Evolutionary conservation across 1,140 invertebrate genomes (phyloP), one percentile per base, ranked within the genome.

Genomic region (Tetramorium parvispinum): DNA sequence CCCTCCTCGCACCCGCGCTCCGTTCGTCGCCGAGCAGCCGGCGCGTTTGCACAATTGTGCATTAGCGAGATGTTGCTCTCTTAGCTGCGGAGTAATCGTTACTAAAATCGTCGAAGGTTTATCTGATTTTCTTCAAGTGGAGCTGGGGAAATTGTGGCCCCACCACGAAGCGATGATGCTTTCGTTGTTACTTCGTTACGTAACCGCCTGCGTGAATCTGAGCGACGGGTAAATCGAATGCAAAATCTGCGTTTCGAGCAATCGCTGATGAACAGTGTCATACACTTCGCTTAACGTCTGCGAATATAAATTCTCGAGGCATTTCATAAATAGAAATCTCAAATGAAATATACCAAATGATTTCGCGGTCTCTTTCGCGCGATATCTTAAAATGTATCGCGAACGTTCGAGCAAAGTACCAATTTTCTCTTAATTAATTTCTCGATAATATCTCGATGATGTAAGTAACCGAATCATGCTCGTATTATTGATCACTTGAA

Each of bases 21-120:
- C 65, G 27, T 55, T 65, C 82, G 71, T 59, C 82, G 65, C 37
- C 86, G 43, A 85, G 73, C 86, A 87, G 86, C 82, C 59, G 83
- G 68, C 79, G 68, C 68, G 53, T 68, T 75, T 75, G 79, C 79
- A 59, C 79, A 83, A 83, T 83, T 83, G 79, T 75, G 53, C 43
- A 83, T 83, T 83, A 83, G 79, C 79, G 79, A 83, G 68, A 83
- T 73, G 79, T 49, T 73, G 53, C 53, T 82, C 53, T 46, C 51
- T 13, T 49, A 32, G 53, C 6, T 71, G 68, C 68, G 55, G 79
- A 73, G 53, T 59, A 83, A 83, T 75, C 68, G 79, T 83, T 83
- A 75, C 79, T 83, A 83, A 83, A 83, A 59, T 83, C 55, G 66
- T 83, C 40, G 66, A 83, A 59, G 66, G 79, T 73, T 83, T 83